phyloP scores from a whole-genome alignment of 2,888 invertebrate species.

The Priocnemis perturbator region DNA sequence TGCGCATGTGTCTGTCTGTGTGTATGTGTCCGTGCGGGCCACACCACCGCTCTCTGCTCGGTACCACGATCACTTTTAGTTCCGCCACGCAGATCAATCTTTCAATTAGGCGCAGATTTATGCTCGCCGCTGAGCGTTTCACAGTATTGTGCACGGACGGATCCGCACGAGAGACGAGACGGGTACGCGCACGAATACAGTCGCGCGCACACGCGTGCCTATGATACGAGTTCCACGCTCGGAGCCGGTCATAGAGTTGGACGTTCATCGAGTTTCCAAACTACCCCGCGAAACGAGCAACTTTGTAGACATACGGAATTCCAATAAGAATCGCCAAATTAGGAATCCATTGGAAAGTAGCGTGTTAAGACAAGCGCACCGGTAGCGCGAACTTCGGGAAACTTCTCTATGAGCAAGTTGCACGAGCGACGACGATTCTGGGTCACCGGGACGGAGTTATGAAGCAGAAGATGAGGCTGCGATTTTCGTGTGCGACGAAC shows the following conservation, averaged over 20 bases:
- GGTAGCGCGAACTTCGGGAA: slow-evolving; percentile 17
- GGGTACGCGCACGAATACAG: no score
- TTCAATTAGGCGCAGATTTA: slow-evolving; percentile 69
- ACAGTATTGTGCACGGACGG: slow-evolving; percentile 22
- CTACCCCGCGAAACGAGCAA: slow-evolving; percentile 23
- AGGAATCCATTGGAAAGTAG: slow-evolving; percentile 18
- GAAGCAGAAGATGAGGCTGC: no score
- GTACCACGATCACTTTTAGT: slow-evolving; percentile 47
- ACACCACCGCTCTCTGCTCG: neutral
- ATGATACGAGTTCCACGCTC: neutral
- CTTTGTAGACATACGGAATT: slow-evolving; percentile 26
- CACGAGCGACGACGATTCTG: no score
- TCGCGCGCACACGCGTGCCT: neutral
- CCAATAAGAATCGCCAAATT: slow-evolving; percentile 35
- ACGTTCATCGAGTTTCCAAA: slow-evolving; percentile 23
- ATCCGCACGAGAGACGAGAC: neutral
- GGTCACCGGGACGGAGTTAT: no score
- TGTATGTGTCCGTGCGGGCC: neutral
- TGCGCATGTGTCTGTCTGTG: neutral
- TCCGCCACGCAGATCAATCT: slow-evolving; percentile 66
- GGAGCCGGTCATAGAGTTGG: neutral
- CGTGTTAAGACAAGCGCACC: neutral
- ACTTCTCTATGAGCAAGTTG: slow-evolving; percentile 7
- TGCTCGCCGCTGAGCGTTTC: slow-evolving; percentile 46
- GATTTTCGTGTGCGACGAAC: slow-evolving; percentile 13